A percentile compares a stretch with the other conserved stretches of the same genome.
Conservation (phyloP, 2,888 invertebrate species). For the Anoplius nigerrimus region DNA sequence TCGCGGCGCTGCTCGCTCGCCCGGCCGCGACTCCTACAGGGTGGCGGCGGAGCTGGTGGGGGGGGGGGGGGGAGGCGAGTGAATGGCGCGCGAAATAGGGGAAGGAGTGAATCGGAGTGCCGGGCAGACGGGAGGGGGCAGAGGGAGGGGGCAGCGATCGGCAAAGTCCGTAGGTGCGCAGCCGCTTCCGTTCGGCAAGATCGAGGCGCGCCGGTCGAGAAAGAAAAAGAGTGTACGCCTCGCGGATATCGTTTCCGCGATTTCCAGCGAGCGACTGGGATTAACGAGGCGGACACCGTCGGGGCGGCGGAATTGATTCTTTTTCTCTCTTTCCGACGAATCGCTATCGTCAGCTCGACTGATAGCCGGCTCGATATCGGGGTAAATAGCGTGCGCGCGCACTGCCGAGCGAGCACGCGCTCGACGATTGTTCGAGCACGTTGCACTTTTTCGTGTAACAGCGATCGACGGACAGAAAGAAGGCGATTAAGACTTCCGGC, state of each 20-base stretch:
- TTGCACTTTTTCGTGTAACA: constrained; percentile 36
- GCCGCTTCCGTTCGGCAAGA: too few species aligned
- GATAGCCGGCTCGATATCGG: constrained; percentile 26
- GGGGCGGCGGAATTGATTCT: too few species aligned
- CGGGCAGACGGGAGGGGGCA: too few species aligned
- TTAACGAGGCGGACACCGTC: constrained; percentile 46
- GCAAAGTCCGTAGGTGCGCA: too few species aligned
- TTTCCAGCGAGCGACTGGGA: not conserved
- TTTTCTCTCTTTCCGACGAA: not conserved
- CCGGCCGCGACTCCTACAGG: not conserved
- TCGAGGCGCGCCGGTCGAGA: too few species aligned
- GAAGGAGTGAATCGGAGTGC: not conserved
- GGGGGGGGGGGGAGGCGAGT: too few species aligned
- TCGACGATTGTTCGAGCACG: not conserved
- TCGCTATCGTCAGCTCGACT: constrained; percentile 33
- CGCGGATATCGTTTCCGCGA: too few species aligned
- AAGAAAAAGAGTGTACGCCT: too few species aligned
- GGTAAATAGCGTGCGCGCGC: constrained; percentile 27
- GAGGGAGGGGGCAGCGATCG: too few species aligned
- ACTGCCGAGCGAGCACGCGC: too few species aligned
- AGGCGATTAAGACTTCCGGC: constrained; percentile 37
- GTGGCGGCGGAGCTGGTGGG: too few species aligned
- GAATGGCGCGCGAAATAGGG: too few species aligned
- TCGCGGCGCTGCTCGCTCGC: not conserved
- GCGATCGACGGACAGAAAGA: constrained; percentile 15